These are phyloP conservation scores for Pseudomugil tenellus DNA, from an alignment of 2,797 vertebrate species.

Conservation along the genomic window DNA sequence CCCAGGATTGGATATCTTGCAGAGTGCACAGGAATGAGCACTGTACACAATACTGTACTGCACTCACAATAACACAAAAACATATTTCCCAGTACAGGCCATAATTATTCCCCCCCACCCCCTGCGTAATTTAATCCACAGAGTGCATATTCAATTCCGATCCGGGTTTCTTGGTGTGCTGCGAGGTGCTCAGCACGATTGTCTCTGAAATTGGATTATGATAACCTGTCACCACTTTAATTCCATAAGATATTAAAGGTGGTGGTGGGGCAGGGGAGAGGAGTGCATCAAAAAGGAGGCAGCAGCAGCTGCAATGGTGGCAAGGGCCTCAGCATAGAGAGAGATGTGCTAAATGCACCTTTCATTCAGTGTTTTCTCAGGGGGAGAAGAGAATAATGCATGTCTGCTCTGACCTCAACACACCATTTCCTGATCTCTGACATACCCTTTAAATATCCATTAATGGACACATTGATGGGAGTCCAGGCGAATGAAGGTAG, in stretches of 20 bases:
- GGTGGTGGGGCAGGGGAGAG: slow-evolving; percentile 50
- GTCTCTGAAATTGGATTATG: slow-evolving; percentile 88
- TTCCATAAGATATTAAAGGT: slow-evolving; percentile 83
- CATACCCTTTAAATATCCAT: slow-evolving; percentile 80
- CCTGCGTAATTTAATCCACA: slow-evolving; percentile 80
- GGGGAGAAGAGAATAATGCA: slow-evolving; percentile 46
- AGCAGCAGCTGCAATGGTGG: not conserved
- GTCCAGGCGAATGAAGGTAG: slow-evolving; percentile 20
- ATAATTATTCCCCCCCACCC: slow-evolving; percentile 83
- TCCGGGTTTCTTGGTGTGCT: slow-evolving; percentile 69
- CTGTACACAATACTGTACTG: slow-evolving; percentile 68
- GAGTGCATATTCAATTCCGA: slow-evolving; percentile 82
- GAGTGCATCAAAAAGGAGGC: slow-evolving; percentile 31
- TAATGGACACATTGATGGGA: slow-evolving; percentile 55
- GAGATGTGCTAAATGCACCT: slow-evolving; percentile 73
- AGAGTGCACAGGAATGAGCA: slow-evolving; percentile 65
- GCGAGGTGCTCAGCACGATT: slow-evolving; percentile 78
- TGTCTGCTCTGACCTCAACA: slow-evolving; percentile 53
- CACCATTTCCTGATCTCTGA: slow-evolving; percentile 70
- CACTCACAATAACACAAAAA: slow-evolving; percentile 77
- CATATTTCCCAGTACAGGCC: slow-evolving; percentile 78
- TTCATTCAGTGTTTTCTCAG: slow-evolving; percentile 64
- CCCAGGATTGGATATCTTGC: slow-evolving; percentile 69
- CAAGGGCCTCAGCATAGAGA: slow-evolving; percentile 1
- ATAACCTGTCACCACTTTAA: slow-evolving; percentile 86